Evolutionary conservation across 2,113 vertebrate species (phyloP).

Genomic region (Myotis brandtii): DNA sequence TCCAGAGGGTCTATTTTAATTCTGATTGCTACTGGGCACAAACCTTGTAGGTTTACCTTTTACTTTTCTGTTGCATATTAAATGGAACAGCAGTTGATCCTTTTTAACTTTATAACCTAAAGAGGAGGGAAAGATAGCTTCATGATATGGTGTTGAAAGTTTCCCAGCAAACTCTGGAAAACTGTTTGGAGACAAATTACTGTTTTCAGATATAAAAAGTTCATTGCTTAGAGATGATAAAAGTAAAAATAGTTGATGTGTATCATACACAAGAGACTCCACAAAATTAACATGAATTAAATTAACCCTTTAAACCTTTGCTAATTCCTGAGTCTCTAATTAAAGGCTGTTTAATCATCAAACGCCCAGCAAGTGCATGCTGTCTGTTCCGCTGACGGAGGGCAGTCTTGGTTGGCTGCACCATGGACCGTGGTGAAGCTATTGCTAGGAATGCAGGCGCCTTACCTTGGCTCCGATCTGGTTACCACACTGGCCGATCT

Average conservation of each 20-base stretch:
- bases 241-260: background rate
- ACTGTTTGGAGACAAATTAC: background rate
- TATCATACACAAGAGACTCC: background rate
- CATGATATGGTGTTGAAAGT: background rate
- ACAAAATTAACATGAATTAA: background rate
- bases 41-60: background rate
- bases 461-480: constrained; percentile 98
- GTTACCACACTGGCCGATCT: constrained; percentile 99
- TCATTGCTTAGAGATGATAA: background rate
- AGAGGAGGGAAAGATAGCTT: background rate
- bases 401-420: rapidly evolving
- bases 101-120: background rate
- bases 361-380: background rate
- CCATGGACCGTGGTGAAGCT: rapidly evolving
- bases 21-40: background rate
- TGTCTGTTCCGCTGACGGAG: rapidly evolving
- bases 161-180: background rate
- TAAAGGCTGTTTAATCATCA: background rate
- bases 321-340: background rate
- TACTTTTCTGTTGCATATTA: background rate
- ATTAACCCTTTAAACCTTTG: background rate
- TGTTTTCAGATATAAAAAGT: background rate
- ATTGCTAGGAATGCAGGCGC: rapidly evolving
- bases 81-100: background rate
- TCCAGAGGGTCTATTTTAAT: background rate